Percentiles rank a stretch among this genome's conserved stretches.
These are phyloP conservation scores for Phragmatobia fuliginosa DNA, from an alignment of 2,888 invertebrate species.

Conservation along the genomic window DNA sequence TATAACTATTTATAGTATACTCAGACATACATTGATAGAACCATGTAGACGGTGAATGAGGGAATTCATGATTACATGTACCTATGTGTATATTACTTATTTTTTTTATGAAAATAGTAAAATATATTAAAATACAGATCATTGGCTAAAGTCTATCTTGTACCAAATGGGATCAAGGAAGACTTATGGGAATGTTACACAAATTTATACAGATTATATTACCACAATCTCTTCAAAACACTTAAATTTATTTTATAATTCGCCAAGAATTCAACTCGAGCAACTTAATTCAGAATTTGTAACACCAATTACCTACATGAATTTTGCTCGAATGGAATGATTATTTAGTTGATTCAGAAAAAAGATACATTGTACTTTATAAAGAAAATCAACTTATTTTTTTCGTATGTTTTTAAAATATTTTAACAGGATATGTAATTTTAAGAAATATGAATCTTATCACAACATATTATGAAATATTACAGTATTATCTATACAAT, in stretches of 20 bases:
- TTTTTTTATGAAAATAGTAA: constrained; percentile 27
- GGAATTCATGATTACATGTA: not conserved
- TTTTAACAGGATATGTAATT: constrained; percentile 60
- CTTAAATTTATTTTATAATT: not conserved
- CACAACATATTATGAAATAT: constrained; percentile 63
- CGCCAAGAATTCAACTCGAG: not conserved
- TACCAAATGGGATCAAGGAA: constrained; percentile 45
- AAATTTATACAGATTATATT: constrained; percentile 2
- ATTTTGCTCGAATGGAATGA: constrained; percentile 17
- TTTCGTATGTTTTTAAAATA: constrained; percentile 22
- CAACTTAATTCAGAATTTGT: not conserved
- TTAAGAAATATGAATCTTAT: constrained; percentile 59
- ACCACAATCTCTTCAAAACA: not conserved
- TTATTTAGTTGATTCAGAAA: not conserved
- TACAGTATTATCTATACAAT: constrained; percentile 35
- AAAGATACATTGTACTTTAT: constrained; percentile 35
- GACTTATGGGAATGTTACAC: constrained; percentile 35
- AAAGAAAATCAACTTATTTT: constrained; percentile 24
- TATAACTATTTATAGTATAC: constrained; percentile 5
- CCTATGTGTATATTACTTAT: constrained; percentile 12
- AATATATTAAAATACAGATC: constrained; percentile 51
- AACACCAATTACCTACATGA: not conserved
- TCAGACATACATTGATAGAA: constrained; percentile 14
- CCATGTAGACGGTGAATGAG: constrained; percentile 3
- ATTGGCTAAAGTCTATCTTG: constrained; percentile 45